A percentile compares a stretch with the other conserved stretches of the same genome.
Evolutionary conservation across 2,797 vertebrate genomes (phyloP).

Genomic region (Takifugu ocellatus): DNA sequence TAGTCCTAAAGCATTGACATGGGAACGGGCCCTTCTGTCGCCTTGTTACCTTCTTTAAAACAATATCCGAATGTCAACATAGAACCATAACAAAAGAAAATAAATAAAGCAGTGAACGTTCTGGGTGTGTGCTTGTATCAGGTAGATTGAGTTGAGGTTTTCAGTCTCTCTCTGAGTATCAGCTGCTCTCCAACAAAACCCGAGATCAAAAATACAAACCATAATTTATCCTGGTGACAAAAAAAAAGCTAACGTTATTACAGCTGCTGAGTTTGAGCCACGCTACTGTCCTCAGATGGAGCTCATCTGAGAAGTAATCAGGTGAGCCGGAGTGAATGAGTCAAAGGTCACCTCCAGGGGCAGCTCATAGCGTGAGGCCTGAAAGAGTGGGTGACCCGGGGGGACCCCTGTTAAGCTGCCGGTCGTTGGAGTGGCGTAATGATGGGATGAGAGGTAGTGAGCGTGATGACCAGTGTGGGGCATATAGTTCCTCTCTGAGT

Average conservation of each 20-base stretch:
- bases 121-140: constrained; percentile 58
- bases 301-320: constrained; percentile 80
- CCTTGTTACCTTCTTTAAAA: constrained; percentile 26
- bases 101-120: constrained; percentile 58
- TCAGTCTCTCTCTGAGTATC: constrained; percentile 49
- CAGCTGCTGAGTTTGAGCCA: constrained; percentile 35
- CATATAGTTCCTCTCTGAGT: constrained; percentile 83
- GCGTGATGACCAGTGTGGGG: constrained; percentile 62
- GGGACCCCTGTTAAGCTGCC: constrained; percentile 71
- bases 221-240: constrained; percentile 24
- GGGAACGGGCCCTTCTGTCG: constrained; percentile 27
- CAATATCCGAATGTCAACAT: constrained; percentile 38
- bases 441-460: constrained; percentile 82
- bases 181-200: constrained; percentile 43
- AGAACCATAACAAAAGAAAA: constrained; percentile 39
- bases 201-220: constrained; percentile 42
- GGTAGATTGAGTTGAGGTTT: constrained; percentile 67
- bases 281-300: constrained; percentile 72
- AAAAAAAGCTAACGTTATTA: constrained; percentile 13
- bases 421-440: constrained; percentile 58
- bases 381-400: constrained; percentile 84
- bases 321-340: constrained; percentile 78
- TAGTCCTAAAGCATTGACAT: constrained; percentile 28
- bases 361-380: constrained; percentile 82
- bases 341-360: constrained; percentile 90